Conservation (phyloP, 2,888 invertebrate species). For the Amiota minor region DNA sequence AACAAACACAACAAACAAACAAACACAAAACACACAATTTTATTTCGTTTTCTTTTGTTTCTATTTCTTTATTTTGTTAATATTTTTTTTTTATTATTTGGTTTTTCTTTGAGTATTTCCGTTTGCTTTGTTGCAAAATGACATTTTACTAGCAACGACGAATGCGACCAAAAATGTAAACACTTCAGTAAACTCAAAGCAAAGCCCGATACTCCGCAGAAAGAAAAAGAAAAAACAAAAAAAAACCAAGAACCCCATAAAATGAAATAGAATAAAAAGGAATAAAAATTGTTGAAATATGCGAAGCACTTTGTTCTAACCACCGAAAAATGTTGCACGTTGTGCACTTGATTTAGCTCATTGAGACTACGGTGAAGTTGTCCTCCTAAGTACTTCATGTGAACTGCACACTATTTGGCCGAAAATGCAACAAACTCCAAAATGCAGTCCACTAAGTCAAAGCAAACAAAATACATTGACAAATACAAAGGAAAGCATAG, state of each 20-base stretch:
- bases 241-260: constrained; percentile 13
- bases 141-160: constrained; percentile 50
- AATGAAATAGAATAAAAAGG: constrained; percentile 31
- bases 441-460: neutral
- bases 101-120: constrained; percentile 60
- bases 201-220: constrained; percentile 26
- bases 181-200: neutral
- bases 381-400: no score
- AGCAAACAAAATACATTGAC: neutral
- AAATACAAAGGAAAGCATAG: neutral
- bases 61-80: no score
- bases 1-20: constrained; percentile 39
- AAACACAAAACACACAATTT: constrained; percentile 59
- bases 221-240: constrained; percentile 37
- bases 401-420: neutral
- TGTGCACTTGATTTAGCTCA: constrained; percentile 21
- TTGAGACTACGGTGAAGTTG: neutral
- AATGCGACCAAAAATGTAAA: neutral
- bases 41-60: no score
- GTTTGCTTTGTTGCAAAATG: constrained; percentile 61
- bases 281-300: constrained; percentile 64
- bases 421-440: neutral
- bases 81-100: no score
- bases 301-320: constrained; percentile 39
- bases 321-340: constrained; percentile 5